Evolutionary conservation across 2,797 vertebrate species (phyloP).

Genomic region (Gila robusta): DNA sequence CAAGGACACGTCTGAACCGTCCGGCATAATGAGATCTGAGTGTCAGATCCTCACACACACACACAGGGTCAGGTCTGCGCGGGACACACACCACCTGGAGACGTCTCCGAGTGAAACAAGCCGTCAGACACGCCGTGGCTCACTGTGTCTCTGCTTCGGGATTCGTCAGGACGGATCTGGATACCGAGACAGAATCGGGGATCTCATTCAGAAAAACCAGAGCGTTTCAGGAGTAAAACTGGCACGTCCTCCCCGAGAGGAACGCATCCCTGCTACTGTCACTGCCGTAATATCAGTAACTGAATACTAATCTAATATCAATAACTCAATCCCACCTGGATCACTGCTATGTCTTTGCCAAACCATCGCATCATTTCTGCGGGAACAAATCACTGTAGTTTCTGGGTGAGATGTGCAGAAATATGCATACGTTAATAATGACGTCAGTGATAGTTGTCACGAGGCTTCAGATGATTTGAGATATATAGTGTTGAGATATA

Average conservation of each 20-base stretch:
- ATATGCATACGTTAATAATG: neutral
- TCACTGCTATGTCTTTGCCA: neutral
- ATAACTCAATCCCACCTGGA: neutral
- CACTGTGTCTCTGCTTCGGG: too few relatives aligned
- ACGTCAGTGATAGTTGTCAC: too few relatives aligned
- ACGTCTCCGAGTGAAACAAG: constrained; percentile 63
- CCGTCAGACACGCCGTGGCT: neutral
- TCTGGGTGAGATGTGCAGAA: neutral
- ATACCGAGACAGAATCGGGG: too few relatives aligned
- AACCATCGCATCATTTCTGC: neutral
- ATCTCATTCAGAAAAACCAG: constrained; percentile 25
- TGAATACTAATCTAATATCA: too few relatives aligned
- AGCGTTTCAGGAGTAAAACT: constrained; percentile 41
- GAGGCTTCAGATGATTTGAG: too few relatives aligned
- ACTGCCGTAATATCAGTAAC: neutral
- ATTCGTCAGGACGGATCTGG: too few relatives aligned
- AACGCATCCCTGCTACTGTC: neutral
- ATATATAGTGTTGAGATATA: too few relatives aligned
- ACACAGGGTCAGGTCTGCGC: constrained; percentile 47
- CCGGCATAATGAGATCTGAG: constrained; percentile 59
- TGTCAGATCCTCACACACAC: constrained; percentile 61
- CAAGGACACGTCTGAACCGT: constrained; percentile 57
- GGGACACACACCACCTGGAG: constrained; percentile 42
- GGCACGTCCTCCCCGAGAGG: constrained; percentile 50
- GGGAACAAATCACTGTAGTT: neutral